Conservation (phyloP, 2,113 vertebrate genomes). For the Semnornis frantzii region DNA sequence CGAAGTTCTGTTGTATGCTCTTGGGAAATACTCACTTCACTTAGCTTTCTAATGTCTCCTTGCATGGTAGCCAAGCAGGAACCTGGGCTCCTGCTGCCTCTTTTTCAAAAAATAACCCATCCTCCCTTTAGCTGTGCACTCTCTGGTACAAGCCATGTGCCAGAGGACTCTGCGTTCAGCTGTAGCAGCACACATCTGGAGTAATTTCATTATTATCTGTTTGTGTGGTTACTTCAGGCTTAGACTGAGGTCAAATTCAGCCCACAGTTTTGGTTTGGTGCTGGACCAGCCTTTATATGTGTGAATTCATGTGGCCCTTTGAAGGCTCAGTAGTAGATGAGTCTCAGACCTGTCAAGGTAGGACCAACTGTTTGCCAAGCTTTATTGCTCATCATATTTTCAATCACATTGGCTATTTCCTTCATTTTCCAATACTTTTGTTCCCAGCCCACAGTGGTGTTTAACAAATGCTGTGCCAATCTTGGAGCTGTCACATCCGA, state of each 20-base stretch:
- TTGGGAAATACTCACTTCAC: background rate
- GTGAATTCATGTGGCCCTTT: background rate
- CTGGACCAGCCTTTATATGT: background rate
- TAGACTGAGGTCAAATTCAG: background rate
- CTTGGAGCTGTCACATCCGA: background rate
- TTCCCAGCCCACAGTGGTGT: background rate
- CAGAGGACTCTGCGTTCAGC: background rate
- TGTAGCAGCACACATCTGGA: background rate
- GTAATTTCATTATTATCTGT: background rate
- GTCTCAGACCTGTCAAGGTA: background rate
- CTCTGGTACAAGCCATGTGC: background rate
- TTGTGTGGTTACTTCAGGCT: background rate
- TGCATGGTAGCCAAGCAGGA: background rate
- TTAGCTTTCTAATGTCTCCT: background rate
- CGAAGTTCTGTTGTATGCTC: background rate
- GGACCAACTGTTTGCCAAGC: fast-evolving
- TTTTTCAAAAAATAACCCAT: background rate
- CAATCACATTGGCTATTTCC: background rate
- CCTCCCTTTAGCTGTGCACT: fast-evolving
- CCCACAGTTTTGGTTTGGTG: background rate
- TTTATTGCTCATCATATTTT: background rate
- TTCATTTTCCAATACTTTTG: background rate
- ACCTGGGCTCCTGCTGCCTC: background rate
- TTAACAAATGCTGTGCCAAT: background rate
- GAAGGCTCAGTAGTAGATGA: background rate